Base-by-base conservation (phyloP, 1,140 invertebrate genomes). In the Colletes latitarsis region DNA sequence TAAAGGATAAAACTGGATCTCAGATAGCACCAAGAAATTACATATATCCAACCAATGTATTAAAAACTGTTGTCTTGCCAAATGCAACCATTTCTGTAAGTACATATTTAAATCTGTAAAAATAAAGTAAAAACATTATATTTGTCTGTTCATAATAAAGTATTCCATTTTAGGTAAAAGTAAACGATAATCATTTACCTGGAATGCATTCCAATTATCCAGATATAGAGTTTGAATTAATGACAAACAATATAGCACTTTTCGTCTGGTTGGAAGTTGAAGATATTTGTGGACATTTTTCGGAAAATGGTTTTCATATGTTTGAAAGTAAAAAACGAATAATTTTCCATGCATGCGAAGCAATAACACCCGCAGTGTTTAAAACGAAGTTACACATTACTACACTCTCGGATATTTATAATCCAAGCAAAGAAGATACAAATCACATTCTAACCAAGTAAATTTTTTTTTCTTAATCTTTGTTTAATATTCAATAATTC, bases 251-350 rank as follows among this genome's bases (percentile, higher is more conserved):
- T 12, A 92, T 95, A 70, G 94, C 95, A 52, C 91, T 95, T n/a
- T 96, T 96, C 89, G 95, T 96, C 0, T 96, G 95, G 95, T 77
- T 96, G 8, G 95, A 96, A 77, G 84, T 92, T 0, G 83, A 84
- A 15, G 88, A 90, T 21, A 86, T 91, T 68, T 73, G 82, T 57
- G 95, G 95, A 5, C 90, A 88, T 70, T 96, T 96, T 89, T 95
- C 95, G 6, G 94, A 95, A 83, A 96, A 96, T 92, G 96, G 96
- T 6, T 96, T 96, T 83, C 92, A 93, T 46, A 85, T 93, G 69
- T 88, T 92, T 4, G 60, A 76, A 58, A 68, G 57, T 43, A 74
- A 76, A 19, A 90, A 91, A 78, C 81, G 9, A 5, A 72, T 91
- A 58, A 67, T 57, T 62, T 91, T 93, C 57, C 76, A 88, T 63